Base-by-base conservation (phyloP, 23 tunicate species). In the Oikopleura vanhoeffeni region DNA sequence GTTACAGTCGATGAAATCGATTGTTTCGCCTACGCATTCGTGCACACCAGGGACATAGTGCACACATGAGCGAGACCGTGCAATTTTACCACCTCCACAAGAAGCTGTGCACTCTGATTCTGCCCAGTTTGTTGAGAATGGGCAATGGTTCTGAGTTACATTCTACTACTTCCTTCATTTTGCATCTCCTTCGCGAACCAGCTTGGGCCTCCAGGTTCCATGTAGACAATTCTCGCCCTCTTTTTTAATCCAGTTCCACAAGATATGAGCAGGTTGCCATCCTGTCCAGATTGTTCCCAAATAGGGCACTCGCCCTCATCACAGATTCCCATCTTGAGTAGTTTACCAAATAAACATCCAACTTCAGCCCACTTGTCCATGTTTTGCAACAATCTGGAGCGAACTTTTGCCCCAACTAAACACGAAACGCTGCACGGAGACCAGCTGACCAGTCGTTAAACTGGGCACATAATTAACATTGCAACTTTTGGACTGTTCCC, bases 221-320 rank as follows among this genome's bases (percentile, higher is more conserved):
- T 86, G 86, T 0, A 67, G 40, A 57, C 98, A 93, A 13, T 38
- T 41, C 98, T 77, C 35, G 40, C 85, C 2, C 98, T 83, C 0
- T 60, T 30, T 27, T 76, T 57, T 28, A 41, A 40, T 0, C 91
- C 94, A 0, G 76, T 82, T n/a, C 87, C 91, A 76, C 98, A 93
- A 0, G 91, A 67, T 3, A 82, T 88, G 27, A 87, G 34, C 41
- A 94, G 90, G 0, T 83, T 84, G 30, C 76, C 41, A 88, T 89
- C 89, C 27, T 41, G 41, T 0, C 88, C 85, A 94, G 94, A 93
- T 67, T 84, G 67, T 3, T 89, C 40, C 24, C 86, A 84, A 77
- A 60, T 41, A 41, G 98, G 94, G 41, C 98, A 90, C 8, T 8
- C 18, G 60, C 60, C 60, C 18, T 49, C 60, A 18, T 49, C 60